Conservation (phyloP, 2,113 vertebrate genomes). For the Girardinichthys multiradiatus region DNA sequence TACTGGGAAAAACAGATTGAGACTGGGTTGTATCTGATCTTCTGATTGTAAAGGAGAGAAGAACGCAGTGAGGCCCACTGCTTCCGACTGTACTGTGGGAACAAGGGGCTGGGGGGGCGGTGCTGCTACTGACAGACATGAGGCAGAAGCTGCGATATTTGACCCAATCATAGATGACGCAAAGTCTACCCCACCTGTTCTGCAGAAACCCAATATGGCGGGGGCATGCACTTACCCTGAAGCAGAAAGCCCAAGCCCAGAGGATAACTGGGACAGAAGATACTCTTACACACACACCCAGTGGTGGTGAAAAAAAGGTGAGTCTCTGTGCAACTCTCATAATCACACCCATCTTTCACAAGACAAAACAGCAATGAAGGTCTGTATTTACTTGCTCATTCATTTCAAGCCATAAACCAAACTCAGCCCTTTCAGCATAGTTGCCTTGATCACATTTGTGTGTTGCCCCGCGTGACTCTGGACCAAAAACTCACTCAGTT, state of each 20-base stretch:
- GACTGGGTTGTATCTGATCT: not conserved
- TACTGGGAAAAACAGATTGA: not conserved
- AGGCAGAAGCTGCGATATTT: conserved; percentile 58
- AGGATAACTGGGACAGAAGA: conserved; percentile 34
- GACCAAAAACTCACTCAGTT: not conserved
- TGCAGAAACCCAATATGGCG: conserved; percentile 68
- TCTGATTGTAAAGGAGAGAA: not conserved
- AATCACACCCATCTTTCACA: conserved; percentile 44
- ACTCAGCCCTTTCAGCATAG: not conserved
- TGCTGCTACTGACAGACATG: conserved; percentile 41
- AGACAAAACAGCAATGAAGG: conserved; percentile 21
- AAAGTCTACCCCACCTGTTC: conserved; percentile 75
- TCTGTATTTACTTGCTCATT: conserved; percentile 48
- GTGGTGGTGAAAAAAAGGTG: conserved; percentile 22
- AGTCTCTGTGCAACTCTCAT: conserved; percentile 3
- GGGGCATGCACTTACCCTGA: conserved; percentile 14
- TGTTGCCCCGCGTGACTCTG: not conserved
- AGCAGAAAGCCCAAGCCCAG: conserved; percentile 1
- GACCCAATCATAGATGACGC: conserved; percentile 65
- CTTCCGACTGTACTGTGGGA: conserved; percentile 1
- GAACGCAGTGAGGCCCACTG: not conserved
- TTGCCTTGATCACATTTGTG: not conserved
- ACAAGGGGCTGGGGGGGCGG: conserved; percentile 8
- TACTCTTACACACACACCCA: conserved; percentile 35
- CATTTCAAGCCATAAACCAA: conserved; percentile 34